phyloP scores from a whole-genome alignment of 2,113 vertebrate species.

The Notothenia coriiceps region DNA sequence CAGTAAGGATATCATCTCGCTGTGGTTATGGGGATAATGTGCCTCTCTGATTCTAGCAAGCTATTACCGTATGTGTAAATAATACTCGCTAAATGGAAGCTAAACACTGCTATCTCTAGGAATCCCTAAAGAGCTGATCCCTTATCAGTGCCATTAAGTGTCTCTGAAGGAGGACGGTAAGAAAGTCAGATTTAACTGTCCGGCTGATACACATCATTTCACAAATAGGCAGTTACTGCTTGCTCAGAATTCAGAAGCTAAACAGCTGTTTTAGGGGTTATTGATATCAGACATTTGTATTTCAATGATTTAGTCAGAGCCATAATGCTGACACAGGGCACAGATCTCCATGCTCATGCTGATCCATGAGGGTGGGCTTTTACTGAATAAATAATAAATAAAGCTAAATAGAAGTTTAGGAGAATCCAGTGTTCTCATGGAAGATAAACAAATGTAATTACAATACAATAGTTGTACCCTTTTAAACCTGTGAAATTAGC shows the following conservation, averaged over 20 bases:
- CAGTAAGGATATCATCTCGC: slow-evolving; percentile 4
- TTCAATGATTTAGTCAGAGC: slow-evolving; percentile 7
- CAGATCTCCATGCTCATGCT: background rate
- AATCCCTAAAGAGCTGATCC: slow-evolving; percentile 16
- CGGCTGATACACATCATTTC: background rate
- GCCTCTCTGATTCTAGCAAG: slow-evolving; percentile 1
- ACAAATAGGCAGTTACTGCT: background rate
- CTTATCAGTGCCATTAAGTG: slow-evolving; percentile 2
- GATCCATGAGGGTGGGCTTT: background rate
- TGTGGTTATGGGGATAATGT: slow-evolving; percentile 8
- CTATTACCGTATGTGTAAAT: slow-evolving; percentile 28
- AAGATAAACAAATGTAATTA: too few relatives aligned
- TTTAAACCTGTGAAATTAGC: slow-evolving; percentile 23
- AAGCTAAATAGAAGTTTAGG: background rate
- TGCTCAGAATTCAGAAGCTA: background rate
- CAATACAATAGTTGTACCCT: background rate
- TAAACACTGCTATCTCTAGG: slow-evolving; percentile 4
- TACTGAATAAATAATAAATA: background rate
- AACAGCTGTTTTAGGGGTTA: background rate
- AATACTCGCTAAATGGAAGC: slow-evolving; percentile 28
- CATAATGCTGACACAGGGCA: background rate
- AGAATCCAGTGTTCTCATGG: background rate
- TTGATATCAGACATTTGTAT: background rate
- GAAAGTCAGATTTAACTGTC: background rate
- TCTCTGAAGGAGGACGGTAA: slow-evolving; percentile 17